phyloP scores from a whole-genome alignment of 92 coral and sea anemone genomes.

The Parazoanthus darwini region DNA sequence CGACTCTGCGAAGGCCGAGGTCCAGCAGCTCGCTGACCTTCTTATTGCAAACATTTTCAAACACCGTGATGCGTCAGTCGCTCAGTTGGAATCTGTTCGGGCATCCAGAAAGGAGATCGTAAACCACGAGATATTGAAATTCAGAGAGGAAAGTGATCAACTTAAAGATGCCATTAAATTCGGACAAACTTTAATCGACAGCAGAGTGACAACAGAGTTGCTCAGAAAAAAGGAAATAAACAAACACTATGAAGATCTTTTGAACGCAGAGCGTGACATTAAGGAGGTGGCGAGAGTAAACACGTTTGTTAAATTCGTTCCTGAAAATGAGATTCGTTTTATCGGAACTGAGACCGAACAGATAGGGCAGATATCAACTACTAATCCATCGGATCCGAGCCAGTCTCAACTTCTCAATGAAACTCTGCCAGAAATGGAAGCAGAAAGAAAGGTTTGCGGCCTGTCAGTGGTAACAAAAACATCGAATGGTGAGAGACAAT shows the following conservation, averaged over 20 bases:
- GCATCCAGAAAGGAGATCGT: too few species aligned
- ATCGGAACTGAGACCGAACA: background rate
- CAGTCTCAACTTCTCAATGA: background rate
- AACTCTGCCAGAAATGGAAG: background rate
- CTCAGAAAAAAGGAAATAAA: background rate
- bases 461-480: background rate
- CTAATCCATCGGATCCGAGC: background rate
- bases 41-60: too few species aligned
- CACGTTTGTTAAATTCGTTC: background rate
- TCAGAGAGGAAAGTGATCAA: too few species aligned
- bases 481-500: background rate
- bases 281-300: background rate
- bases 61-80: too few species aligned
- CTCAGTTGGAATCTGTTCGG: too few species aligned
- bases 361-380: too few species aligned
- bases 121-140: too few species aligned
- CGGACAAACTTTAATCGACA: too few species aligned
- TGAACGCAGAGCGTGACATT: background rate
- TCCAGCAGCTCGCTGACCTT: too few species aligned
- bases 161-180: too few species aligned
- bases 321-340: background rate
- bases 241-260: background rate
- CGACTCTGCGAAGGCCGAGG: too few species aligned
- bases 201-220: too few species aligned
- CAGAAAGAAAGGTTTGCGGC: background rate